phyloP scores from a whole-genome alignment of 2,888 invertebrate species.

The Caenorhabditis wallacei region DNA sequence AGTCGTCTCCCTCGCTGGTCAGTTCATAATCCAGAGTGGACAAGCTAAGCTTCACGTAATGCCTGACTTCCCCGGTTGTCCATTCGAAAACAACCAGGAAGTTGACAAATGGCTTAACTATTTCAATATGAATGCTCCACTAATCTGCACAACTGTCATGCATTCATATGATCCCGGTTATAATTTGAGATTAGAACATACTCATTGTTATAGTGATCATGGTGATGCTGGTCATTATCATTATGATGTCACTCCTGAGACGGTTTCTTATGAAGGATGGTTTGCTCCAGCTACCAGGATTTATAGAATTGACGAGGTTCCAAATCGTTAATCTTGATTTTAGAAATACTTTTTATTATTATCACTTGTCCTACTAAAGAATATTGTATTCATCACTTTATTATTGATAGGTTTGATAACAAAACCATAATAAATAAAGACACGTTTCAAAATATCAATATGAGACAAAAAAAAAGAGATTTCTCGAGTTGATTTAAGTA shows the following conservation, averaged over 20 bases:
- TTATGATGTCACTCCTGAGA: constrained; percentile 92
- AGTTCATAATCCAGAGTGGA: constrained; percentile 91
- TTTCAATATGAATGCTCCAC: constrained; percentile 92
- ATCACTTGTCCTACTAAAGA: constrained; percentile 14
- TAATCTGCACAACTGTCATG: constrained; percentile 92
- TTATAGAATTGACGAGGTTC: constrained; percentile 86
- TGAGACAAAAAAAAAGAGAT: constrained; percentile 1
- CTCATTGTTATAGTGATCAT: constrained; percentile 88
- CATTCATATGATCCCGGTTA: constrained; percentile 91
- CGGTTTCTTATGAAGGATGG: constrained; percentile 92
- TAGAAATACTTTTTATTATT: neutral
- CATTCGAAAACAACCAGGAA: constrained; percentile 88
- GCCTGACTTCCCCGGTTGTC: constrained; percentile 91
- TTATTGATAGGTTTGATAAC: constrained; percentile 13
- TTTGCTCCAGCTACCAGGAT: constrained; percentile 88
- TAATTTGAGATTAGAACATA: constrained; percentile 95
- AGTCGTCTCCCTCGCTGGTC: constrained; percentile 91
- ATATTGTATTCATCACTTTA: constrained; percentile 16
- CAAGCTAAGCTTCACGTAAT: constrained; percentile 94
- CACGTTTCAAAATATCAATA: constrained; percentile 46
- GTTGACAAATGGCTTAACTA: constrained; percentile 91
- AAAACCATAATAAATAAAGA: constrained; percentile 17
- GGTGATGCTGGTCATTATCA: constrained; percentile 90
- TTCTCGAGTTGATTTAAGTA: constrained; percentile 39
- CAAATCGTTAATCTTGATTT: constrained; percentile 29